These are phyloP conservation scores for Galeopsomyia nigrocyanea DNA, from an alignment of 2,888 invertebrate species.

Conservation along the genomic window DNA sequence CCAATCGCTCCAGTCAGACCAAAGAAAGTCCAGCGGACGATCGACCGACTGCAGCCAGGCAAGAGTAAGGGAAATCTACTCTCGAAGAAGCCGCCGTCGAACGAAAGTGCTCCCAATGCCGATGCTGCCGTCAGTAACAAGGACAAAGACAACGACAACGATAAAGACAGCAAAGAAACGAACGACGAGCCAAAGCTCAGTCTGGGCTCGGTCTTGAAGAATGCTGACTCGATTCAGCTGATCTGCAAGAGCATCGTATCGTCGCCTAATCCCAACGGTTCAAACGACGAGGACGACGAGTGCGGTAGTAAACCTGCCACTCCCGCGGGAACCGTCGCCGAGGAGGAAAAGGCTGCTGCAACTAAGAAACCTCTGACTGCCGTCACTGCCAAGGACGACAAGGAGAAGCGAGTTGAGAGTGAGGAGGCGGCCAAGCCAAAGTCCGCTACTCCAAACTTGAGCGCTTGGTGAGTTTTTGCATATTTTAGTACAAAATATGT, in stretches of 20 bases:
- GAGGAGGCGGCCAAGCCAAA: constrained; percentile 73
- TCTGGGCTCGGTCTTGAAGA: constrained; percentile 82
- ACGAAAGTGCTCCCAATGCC: constrained; percentile 68
- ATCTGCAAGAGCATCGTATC: constrained; percentile 65
- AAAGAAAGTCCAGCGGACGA: constrained; percentile 83
- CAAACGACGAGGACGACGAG: constrained; percentile 68
- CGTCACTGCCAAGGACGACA: constrained; percentile 55
- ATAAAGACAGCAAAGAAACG: constrained; percentile 68
- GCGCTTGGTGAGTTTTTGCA: constrained; percentile 76
- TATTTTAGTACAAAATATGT: not conserved
- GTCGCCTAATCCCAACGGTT: constrained; percentile 63
- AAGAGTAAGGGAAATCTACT: constrained; percentile 88
- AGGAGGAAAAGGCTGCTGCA: constrained; percentile 55
- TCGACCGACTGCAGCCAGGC: constrained; percentile 87
- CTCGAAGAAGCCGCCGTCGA: constrained; percentile 77
- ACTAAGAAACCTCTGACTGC: constrained; percentile 54
- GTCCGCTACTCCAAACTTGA: constrained; percentile 84
- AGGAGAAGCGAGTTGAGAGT: constrained; percentile 31
- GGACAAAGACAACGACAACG: constrained; percentile 68
- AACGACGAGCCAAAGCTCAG: constrained; percentile 81
- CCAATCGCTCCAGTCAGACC: constrained; percentile 61
- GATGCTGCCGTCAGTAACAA: constrained; percentile 69
- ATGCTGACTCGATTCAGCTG: constrained; percentile 65
- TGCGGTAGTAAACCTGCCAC: constrained; percentile 53
- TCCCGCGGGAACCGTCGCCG: constrained; percentile 51